Evolutionary conservation across 1,140 invertebrate genomes (phyloP).

Genomic region (Lepidurus apus): DNA sequence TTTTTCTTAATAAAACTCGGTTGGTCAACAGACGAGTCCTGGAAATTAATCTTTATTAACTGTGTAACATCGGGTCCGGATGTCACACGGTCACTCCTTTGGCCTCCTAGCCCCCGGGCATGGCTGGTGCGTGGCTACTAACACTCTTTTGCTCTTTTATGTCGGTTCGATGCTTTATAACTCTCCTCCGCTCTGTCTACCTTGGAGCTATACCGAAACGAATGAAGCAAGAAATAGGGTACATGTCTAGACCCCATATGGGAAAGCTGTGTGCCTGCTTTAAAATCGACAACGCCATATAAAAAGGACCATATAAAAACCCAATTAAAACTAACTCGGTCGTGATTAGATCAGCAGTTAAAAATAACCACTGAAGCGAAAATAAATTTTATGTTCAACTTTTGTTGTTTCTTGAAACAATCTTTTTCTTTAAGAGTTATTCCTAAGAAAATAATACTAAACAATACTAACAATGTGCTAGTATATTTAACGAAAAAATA

Average conservation of each 20-base stretch:
- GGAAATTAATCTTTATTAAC: not conserved
- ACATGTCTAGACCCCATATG: not conserved
- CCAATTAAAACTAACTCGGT: too few species aligned
- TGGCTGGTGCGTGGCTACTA: not conserved
- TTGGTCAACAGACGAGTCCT: too few species aligned
- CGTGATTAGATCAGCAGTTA: too few species aligned
- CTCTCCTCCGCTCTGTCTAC: not conserved
- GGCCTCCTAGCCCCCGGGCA: not conserved
- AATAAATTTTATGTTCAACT: too few species aligned
- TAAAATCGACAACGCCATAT: not conserved
- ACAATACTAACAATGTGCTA: too few species aligned
- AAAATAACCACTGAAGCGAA: too few species aligned
- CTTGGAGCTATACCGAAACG: not conserved
- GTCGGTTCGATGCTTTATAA: not conserved
- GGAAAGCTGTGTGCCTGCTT: not conserved
- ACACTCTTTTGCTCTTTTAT: not conserved
- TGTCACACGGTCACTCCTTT: not conserved
- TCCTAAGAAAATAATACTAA: too few species aligned
- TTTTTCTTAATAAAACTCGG: too few species aligned
- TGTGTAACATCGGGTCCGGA: not conserved
- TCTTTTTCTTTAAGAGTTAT: too few species aligned
- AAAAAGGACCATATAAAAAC: not conserved
- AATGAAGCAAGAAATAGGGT: not conserved
- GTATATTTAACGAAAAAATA: too few species aligned
- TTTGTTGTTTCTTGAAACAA: too few species aligned